Evolutionary conservation across 2,888 invertebrate genomes (phyloP), one percentile per base, ranked within the genome.

Genomic region (Caenorhabditis sp.): DNA sequence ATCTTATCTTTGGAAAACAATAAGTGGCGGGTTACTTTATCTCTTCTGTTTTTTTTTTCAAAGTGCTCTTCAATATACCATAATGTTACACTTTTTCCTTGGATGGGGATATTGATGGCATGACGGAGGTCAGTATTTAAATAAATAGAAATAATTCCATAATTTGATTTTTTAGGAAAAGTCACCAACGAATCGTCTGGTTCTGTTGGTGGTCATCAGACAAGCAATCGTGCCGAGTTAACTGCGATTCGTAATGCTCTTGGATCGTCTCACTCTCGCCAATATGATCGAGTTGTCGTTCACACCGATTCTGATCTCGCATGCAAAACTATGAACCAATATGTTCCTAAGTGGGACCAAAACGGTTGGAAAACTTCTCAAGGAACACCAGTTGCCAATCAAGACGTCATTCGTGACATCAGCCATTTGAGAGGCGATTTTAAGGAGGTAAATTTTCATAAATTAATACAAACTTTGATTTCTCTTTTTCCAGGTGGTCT

Each of bases 241-340:
- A 8, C 8, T 10, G 52, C 52, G 7, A 23, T 23, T 23, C 21
- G 23, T 21, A 20, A 52, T 23, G 52, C 52, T 52, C 21, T 52
- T 12, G 21, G 21, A 52, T 43, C 43, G 17, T 68, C 68, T 14
- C 23, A 64, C 5, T 49, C 54, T 23, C 36, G 60, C 58, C 61
- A 91, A 83, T 87, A 89, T 59, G 80, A 71, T 14, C 93, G 93
- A 83, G 89, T 97, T 0, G 91, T 92, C 67, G 91, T 97, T 4
- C 91, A 92, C 81, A 97, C 97, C 20, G 97, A 97, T 89, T 97
- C 96, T 0, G 90, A 94, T 87, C 95, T 95, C 8, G 90, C 94
- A 1, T 94, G 95, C 54, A 92, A 92, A 88, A 89, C 89, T 52
- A 92, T 93, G 50, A 95, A 93, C 7, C 89, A 92, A 83, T 97